Evolutionary conservation across 2,888 invertebrate species (phyloP), one percentile per base, ranked within the genome.

Genomic region (Camptogramma bilineatum): DNA sequence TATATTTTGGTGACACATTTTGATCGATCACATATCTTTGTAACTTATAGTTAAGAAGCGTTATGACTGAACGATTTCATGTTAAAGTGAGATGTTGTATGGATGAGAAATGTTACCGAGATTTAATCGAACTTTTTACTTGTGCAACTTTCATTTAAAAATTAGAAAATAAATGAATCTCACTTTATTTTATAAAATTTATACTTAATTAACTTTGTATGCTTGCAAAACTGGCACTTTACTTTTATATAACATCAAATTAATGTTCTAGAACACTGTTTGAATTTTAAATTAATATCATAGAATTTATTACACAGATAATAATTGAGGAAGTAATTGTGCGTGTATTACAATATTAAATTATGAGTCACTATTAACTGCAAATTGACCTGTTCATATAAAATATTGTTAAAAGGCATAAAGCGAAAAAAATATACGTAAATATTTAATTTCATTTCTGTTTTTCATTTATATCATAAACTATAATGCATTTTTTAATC

Each of bases 401-500:
- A 87, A 82, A 86, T 88, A 85, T 90, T 91, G 86, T 91, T 91
- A 88, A 84, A 84, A 88, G 84, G 84, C 87, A 88, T 90, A 88
- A 89, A 87, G 84, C 82, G 83, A 86, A 87, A 86, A 80, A 83
- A 91, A 91, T 72, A 91, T 92, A 92, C 91, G 90, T 92, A 92
- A 91, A 90, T 90, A 91, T 92, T 91, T 91, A 91, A 91, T 91
- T 92, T 90, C 74, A 82, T 68, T 64, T 1, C 56, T 57, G 79
- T 74, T 68, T 81, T 76, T 82, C 57, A 82, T 81, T 80, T 88
- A 21, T 31, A 21, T 18, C 21, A 46, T 21, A 42, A 16, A 16
- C 21, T 13, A 4, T 21, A 76, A 80, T 76, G 75, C 52, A 44
- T 39, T 28, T 7, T 2, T 4, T 24, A 24, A 24, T 3, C 4